Base-by-base conservation (phyloP, 2,113 vertebrate genomes). In the Chauna torquata region DNA sequence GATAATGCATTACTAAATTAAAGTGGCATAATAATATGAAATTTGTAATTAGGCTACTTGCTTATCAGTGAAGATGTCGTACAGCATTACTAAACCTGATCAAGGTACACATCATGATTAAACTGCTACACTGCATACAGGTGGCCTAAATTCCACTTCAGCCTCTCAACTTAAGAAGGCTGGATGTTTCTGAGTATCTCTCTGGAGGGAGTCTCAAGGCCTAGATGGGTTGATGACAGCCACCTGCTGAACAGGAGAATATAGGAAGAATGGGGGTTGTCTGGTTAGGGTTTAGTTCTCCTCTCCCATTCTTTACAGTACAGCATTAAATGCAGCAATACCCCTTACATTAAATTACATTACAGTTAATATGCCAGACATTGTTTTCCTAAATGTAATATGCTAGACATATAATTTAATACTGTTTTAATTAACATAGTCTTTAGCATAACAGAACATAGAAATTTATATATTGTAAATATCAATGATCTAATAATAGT, bases 241-340 rank as follows among this genome's bases (percentile, higher is more conserved):
- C 58, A 59, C 34, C 27, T 55, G 38, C 10, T 50, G 12, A 34
- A 44, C 49, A 89, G 23, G 34, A 57, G 18, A 6, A 12, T 58
- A 16, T 24, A 45, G 18, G 11, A 32, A 6, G 44, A 82, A 76
- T 2, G 2, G 20, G 0, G 0, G 3, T 27, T 77, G 22, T 32
- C 50, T 38, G 4, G n/a, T 6, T 5, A 59, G 24, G 14, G 8
- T 9, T 87, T 74, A 12, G 9, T 52, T 90, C 45, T 74, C 5
- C 17, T 44, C 27, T 68, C 16, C 19, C 1, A 1, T 82, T 87
- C 59, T 65, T 47, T 7, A 58, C 27, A 81, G 14, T 55, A 20
- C 18, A 65, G 10, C 23, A n/a, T 70, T 78, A 82, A 66, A 78
- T 70, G 23, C 7, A 87, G 13, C 11, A 66, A 17, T 74, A 28